Evolutionary conservation across 2,888 invertebrate species (phyloP).

Genomic region (Chirona hameri): DNA sequence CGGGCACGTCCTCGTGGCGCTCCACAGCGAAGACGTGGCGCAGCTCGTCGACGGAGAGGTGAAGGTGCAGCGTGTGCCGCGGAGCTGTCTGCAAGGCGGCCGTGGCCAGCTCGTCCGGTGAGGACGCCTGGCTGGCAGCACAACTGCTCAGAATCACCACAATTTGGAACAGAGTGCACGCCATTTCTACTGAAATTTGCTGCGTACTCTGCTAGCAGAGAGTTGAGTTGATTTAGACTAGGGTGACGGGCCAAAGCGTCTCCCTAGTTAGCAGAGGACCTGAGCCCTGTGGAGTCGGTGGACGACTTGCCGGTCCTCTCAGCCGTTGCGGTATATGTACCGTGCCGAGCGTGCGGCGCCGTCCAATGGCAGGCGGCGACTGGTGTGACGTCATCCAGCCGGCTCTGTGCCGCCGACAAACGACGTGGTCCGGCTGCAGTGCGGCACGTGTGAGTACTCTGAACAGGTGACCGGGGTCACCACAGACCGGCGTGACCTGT

Average conservation of each 20-base stretch:
- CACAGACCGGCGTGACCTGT: too few species aligned
- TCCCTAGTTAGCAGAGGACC: neutral
- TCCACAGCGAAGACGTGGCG: neutral
- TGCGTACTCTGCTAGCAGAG: neutral
- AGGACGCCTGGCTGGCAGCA: neutral
- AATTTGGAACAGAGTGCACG: neutral
- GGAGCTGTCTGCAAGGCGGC: slow-evolving; percentile 34
- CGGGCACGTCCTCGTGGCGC: neutral
- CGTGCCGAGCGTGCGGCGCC: neutral
- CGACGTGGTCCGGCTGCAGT: neutral
- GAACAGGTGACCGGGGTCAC: neutral
- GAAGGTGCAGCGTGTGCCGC: slow-evolving; percentile 9
- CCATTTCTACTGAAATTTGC: neutral
- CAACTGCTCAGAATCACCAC: neutral
- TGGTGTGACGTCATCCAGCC: neutral
- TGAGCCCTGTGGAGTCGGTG: neutral
- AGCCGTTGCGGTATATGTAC: neutral
- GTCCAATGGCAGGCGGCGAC: neutral
- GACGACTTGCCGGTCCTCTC: neutral
- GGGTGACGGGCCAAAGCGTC: neutral
- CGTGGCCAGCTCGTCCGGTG: neutral
- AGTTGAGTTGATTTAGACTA: neutral
- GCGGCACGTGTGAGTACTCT: neutral
- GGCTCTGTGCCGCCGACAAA: neutral
- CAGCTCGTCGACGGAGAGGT: slow-evolving; percentile 8